Percentiles rank a stretch among this genome's conserved stretches.
Conservation (phyloP, 1,140 invertebrate species). For the Vanessa tameamea region DNA sequence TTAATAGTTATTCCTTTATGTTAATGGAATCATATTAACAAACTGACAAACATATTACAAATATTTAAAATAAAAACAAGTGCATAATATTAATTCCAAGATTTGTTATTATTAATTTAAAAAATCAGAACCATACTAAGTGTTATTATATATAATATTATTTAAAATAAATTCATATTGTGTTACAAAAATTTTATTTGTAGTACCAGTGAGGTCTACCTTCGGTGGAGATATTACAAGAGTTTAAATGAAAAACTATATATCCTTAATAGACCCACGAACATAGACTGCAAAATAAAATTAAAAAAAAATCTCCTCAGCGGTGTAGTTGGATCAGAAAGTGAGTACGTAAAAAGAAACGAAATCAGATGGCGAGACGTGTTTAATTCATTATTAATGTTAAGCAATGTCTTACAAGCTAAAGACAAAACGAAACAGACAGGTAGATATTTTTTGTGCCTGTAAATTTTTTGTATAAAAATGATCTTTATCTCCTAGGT, state of each 20-base stretch:
- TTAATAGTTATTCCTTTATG: too few relatives aligned
- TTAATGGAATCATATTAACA: too few relatives aligned
- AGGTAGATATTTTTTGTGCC: constrained; percentile 30
- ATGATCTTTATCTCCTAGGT: neutral
- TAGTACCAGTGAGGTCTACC: too few relatives aligned
- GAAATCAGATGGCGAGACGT: constrained; percentile 19
- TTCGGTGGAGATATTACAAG: too few relatives aligned
- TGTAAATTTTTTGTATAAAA: constrained; percentile 9
- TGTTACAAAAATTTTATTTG: too few relatives aligned
- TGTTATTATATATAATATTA: too few relatives aligned
- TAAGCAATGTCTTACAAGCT: constrained; percentile 31
- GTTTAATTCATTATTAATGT: constrained; percentile 37
- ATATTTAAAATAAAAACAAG: too few relatives aligned
- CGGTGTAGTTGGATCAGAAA: neutral
- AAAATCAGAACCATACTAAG: too few relatives aligned
- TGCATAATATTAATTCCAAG: too few relatives aligned
- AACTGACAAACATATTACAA: too few relatives aligned
- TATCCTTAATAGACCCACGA: neutral
- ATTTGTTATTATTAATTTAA: too few relatives aligned
- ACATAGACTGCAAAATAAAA: neutral
- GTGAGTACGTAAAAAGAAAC: neutral
- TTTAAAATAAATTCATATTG: too few relatives aligned
- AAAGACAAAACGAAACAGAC: constrained; percentile 30
- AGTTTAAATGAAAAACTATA: neutral
- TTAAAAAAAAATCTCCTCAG: neutral